Base-by-base conservation (phyloP, 2,113 vertebrate species). In the Amazona guildingii region DNA sequence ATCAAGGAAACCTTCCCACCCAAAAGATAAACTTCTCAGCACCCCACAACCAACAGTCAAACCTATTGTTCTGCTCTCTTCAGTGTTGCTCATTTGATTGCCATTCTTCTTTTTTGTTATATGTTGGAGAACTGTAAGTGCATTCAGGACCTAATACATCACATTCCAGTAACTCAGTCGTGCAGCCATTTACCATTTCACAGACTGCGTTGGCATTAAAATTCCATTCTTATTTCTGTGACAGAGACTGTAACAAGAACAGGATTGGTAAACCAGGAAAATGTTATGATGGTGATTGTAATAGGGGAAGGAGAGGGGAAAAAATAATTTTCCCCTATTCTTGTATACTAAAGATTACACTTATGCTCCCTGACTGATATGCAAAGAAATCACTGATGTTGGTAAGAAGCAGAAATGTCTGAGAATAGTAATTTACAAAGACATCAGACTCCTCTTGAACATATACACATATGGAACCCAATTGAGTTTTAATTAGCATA, bases 311-410 rank as follows among this genome's bases (percentile, higher is more conserved):
- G 4, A 10, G 2, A 10, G 11, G 20, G 33, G 61, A 33, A 29
- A 66, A 59, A 35, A 28, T n/a, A 91, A 89, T 95, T 95, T 92
- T 37, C 44, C 49, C 52, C 66, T 84, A 83, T 96, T 96, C 76
- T 95, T 86, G 39, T 29, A 78, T 12, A 90, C 31, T 68, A 66
- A 97, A 84, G 83, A 86, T 81, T 79, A 62, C 55, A 64, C 29
- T 88, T 87, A 7, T 49, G 41, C 67, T 91, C 12, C 43, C 39
- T 69, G 39, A 69, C 57, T 35, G 20, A 46, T 35, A 77, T 37
- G 35, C 61, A 55, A 84, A 21, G 66, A 85, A 92, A 92, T 88
- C 67, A 69, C n/a, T 73, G 70, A 64, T 68, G 59, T 46, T 81
- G 44, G 73, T 55, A 84, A 95, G 81, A 78, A 74, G 44, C 9